A percentile compares a stretch with the other conserved stretches of the same genome.
Conservation (phyloP, 2,113 vertebrate species). For the Corythaeola cristata region DNA sequence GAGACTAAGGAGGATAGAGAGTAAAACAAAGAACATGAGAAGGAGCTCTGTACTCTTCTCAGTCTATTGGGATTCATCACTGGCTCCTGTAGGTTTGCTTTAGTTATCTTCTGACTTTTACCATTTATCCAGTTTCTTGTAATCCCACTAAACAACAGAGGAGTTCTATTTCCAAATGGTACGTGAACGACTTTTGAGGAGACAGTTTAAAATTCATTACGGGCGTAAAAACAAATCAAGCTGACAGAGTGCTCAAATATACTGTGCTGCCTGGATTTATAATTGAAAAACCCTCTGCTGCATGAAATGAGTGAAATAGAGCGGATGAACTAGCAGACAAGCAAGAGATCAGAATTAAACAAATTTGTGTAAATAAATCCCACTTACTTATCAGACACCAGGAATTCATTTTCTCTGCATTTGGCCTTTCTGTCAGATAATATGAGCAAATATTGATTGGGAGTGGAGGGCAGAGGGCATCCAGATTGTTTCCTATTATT, state of each 20-base stretch:
- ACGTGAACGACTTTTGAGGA: neutral
- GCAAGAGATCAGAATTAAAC: conserved; percentile 51
- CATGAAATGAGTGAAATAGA: conserved; percentile 66
- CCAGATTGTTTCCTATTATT: neutral
- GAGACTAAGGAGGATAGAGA: neutral
- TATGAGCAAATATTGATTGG: conserved; percentile 19
- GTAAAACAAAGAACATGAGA: neutral
- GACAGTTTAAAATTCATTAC: conserved; percentile 62
- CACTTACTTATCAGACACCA: conserved; percentile 31
- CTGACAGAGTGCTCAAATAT: conserved; percentile 56
- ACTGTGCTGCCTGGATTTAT: conserved; percentile 41
- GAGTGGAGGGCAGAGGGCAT: neutral
- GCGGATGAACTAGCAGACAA: conserved; percentile 52
- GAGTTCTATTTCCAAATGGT: neutral
- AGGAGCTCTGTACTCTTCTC: neutral
- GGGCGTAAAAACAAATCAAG: conserved; percentile 54
- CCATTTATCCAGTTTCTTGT: neutral
- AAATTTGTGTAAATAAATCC: conserved; percentile 58
- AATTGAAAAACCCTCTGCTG: conserved; percentile 68
- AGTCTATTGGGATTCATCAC: neutral
- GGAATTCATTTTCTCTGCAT: conserved; percentile 19
- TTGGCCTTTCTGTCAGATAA: conserved; percentile 28
- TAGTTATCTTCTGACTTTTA: neutral
- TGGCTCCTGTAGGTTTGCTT: neutral
- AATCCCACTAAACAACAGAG: neutral